These are phyloP conservation scores for Entosphenus tridentatus DNA, from an alignment of 2,113 vertebrate species.

Conservation along the genomic window DNA sequence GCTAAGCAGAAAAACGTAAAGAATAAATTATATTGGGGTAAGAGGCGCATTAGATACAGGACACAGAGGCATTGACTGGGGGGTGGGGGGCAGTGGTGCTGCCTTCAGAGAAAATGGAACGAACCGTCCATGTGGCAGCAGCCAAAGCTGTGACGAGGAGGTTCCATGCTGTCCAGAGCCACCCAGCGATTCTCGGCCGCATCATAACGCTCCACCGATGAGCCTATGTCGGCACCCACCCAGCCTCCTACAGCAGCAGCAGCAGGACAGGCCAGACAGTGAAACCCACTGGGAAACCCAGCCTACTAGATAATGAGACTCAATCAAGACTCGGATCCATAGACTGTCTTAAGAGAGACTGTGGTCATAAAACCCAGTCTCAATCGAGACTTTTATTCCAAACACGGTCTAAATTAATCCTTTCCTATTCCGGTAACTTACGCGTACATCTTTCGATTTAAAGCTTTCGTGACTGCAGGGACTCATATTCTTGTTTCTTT, in stretches of 20 bases:
- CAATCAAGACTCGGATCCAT: background rate
- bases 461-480: too few relatives aligned
- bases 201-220: slow-evolving; percentile 78
- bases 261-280: background rate
- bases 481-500: too few relatives aligned
- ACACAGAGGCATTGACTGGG: background rate
- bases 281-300: background rate
- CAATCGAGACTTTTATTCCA: background rate
- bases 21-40: background rate
- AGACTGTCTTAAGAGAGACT: background rate
- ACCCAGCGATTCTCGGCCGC: slow-evolving; percentile 87
- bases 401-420: background rate
- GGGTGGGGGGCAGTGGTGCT: background rate
- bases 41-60: background rate
- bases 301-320: background rate
- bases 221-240: slow-evolving; percentile 87
- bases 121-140: slow-evolving; percentile 89
- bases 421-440: background rate
- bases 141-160: slow-evolving; percentile 75
- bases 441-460: too few relatives aligned
- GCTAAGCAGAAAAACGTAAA: background rate
- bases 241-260: slow-evolving; percentile 44
- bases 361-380: background rate
- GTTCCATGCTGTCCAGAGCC: slow-evolving; percentile 58
- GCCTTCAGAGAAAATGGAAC: background rate